Base-by-base conservation (phyloP, 30 jellyfish, hydroid and myxozoan species). In the Aurelia sp. region DNA sequence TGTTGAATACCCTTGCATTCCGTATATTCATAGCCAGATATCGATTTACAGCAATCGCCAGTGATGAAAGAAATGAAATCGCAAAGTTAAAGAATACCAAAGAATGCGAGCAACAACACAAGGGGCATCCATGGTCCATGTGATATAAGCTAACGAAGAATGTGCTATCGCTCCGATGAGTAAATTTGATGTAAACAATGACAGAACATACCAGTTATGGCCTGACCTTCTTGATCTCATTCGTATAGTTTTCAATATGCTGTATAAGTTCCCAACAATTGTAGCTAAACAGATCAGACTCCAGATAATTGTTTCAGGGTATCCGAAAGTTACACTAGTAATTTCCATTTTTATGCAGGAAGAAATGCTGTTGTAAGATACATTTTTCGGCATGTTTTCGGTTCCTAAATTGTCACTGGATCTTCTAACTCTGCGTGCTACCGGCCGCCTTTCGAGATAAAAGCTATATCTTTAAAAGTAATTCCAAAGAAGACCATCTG, bases 21-120 rank as follows among this genome's bases (percentile, higher is more conserved):
- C 68, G 65, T 6, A 41, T 48, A 6, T 62, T 48, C 13, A 78
- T 17, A 8, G 89, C 79, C 59, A 27, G 47, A 68, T 50, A 59
- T 65, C 89, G 22, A 31, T 78, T 62, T 4, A 63, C 47, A 8
- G 89, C 89, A 6, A 78, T 30, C 13, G 79, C 89, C n/a, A 78
- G 58, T 9, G 89, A 41, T 13, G 89, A 78, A 27, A 33, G 61
- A 27, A 64, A 48, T 35, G 89, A 78, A 21, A 78, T 65, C 27
- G 51, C 20, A 13, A 78, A 61, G 72, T 62, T 78, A 16, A 62
- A 62, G 35, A 13, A 62, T 11, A 78, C 71, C 3, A 78, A 35
- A 62, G 33, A 17, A 63, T 62, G 27, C 72, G 30, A 3, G 71
- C 79, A 7, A 65, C 19, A 4, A 2, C 58, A 62, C 89, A 78